These are phyloP conservation scores for Arenaria interpres DNA, from an alignment of 2,113 vertebrate genomes.

Conservation along the genomic window DNA sequence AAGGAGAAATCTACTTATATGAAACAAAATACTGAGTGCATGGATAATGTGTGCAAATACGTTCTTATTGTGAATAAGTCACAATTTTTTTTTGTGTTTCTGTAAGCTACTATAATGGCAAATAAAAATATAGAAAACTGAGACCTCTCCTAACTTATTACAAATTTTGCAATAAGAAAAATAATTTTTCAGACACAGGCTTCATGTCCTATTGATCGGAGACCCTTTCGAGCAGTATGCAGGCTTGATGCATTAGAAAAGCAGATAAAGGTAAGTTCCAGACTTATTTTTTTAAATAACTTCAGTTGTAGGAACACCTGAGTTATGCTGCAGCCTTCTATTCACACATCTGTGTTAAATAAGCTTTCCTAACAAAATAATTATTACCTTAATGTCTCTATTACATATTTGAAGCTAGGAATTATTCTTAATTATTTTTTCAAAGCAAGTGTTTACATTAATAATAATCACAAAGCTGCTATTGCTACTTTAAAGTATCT, in stretches of 20 bases:
- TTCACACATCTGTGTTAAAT: neutral
- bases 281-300: neutral
- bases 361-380: neutral
- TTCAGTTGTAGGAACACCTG: fast-evolving
- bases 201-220: constrained; percentile 93
- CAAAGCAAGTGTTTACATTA: neutral
- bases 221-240: constrained; percentile 86
- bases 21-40: neutral
- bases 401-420: neutral
- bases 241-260: constrained; percentile 76
- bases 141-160: neutral
- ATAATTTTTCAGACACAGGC: constrained; percentile 81
- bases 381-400: neutral
- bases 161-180: constrained; percentile 2
- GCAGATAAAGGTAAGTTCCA: constrained; percentile 72
- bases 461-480: neutral
- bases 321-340: neutral
- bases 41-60: neutral
- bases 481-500: neutral
- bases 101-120: neutral
- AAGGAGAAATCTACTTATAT: neutral
- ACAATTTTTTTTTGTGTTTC: neutral
- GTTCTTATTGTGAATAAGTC: neutral
- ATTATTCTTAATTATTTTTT: neutral
- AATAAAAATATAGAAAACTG: neutral